Conservation (phyloP, 2,797 vertebrate species). For the Syngnathus rostellatus region DNA sequence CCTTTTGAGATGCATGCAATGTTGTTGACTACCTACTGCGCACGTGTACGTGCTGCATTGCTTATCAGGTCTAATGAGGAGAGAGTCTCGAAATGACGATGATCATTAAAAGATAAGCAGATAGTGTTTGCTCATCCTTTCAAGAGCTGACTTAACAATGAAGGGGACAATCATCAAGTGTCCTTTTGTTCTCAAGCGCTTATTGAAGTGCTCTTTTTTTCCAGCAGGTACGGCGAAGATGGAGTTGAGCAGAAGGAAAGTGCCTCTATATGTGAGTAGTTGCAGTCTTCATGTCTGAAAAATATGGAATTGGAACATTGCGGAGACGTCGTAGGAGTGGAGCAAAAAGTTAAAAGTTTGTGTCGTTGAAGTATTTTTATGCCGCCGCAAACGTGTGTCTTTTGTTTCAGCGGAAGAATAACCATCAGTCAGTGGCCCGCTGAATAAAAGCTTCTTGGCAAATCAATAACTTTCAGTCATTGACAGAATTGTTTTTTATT, state of each 20-base stretch:
- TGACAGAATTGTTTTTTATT: slow-evolving; percentile 26
- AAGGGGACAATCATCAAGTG: neutral
- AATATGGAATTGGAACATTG: neutral
- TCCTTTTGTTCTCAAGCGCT: neutral
- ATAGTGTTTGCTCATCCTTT: slow-evolving; percentile 42
- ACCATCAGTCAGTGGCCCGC: slow-evolving; percentile 22
- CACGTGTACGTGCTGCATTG: neutral
- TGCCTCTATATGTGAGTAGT: slow-evolving; percentile 82
- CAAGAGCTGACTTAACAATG: slow-evolving; percentile 19
- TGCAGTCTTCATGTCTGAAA: slow-evolving; percentile 17
- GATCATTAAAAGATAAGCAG: slow-evolving; percentile 49
- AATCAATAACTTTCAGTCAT: slow-evolving; percentile 45
- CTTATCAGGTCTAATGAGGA: neutral
- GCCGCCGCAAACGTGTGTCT: neutral
- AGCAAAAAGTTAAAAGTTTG: neutral
- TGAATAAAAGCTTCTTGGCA: slow-evolving; percentile 22
- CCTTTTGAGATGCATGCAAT: neutral
- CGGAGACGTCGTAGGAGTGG: too few relatives aligned
- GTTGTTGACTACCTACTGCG: too few relatives aligned
- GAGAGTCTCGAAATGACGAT: slow-evolving; percentile 42
- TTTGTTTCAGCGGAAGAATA: slow-evolving; percentile 18
- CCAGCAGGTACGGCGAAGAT: slow-evolving; percentile 70
- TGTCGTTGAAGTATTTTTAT: neutral
- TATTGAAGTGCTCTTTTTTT: slow-evolving; percentile 16
- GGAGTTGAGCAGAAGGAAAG: slow-evolving; percentile 82